Evolutionary conservation across 1,140 invertebrate genomes (phyloP), one percentile per base, ranked within the genome.

Genomic region (Drosophila sucinea): DNA sequence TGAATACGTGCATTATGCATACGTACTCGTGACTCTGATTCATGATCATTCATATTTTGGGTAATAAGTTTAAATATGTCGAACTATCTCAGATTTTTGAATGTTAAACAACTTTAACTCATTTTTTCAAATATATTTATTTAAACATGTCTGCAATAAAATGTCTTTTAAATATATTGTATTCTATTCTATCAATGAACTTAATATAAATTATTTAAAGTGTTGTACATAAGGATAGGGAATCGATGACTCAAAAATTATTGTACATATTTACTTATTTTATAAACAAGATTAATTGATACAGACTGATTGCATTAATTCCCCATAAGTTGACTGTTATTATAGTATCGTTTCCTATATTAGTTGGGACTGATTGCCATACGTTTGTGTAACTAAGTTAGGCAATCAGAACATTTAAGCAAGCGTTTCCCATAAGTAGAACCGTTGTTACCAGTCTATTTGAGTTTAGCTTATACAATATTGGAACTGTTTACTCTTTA

Each of bases 291-390:
- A 35, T 10, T 10, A 35, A 0, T 35, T 35, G 4, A 11, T 38
- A 38, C 35, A 0, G 35, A 11, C 35, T 38, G 6, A 47, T 47
- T 47, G 44, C 44, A 7, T 3, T 47, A 8, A 51, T 3, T 51
- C 44, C 44, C 25, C 44, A 51, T 51, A 51, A 51, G 23, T 25
- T 44, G 41, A 6, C n/a, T 44, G 17, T 44, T 44, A 17, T 44
- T 17, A 17, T 44, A 17, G n/a, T 44, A 44, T 44, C 17, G 27
- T 27, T 51, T 27, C 23, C 44, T 25, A 3, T 27, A 25, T 25
- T 27, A 51, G 44, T 51, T 51, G 23, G 23, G 7, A 27, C 44
- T 51, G 44, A n/a, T 51, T 51, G 44, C 11, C 7, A 51, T 51
- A 51, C 10, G 7, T 51, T 8, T 51, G 23, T 47, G 17, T 47